Evolutionary conservation across 2,888 invertebrate genomes (phyloP).

Genomic region (Bombyx huttoni): DNA sequence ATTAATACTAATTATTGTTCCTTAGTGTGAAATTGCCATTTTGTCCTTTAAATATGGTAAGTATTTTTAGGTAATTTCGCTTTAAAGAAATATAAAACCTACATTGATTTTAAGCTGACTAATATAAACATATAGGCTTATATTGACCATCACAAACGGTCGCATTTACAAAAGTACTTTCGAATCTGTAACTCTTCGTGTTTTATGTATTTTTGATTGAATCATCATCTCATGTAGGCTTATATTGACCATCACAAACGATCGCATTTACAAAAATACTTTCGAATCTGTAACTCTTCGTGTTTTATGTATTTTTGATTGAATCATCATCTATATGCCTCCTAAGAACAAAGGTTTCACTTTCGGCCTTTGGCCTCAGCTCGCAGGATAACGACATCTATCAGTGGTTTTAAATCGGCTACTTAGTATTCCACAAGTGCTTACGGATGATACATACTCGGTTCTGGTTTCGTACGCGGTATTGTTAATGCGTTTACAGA

Average conservation of each 20-base stretch:
- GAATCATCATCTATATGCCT: conserved; percentile 1
- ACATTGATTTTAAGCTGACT: too few species aligned
- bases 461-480: conserved; percentile 4
- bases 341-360: conserved; percentile 27
- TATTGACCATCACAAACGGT: too few species aligned
- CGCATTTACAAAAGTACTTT: too few species aligned
- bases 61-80: too few species aligned
- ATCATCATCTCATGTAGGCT: background rate
- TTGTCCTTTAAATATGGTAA: too few species aligned
- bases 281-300: background rate
- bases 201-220: background rate
- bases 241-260: too few species aligned
- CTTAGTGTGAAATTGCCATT: too few species aligned
- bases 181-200: background rate
- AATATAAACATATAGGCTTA: too few species aligned
- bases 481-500: conserved; percentile 8
- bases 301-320: background rate
- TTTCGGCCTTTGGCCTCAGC: conserved; percentile 44
- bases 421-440: conserved; percentile 28
- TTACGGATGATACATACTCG: conserved; percentile 6
- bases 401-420: conserved; percentile 18
- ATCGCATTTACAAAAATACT: too few species aligned
- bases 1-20: too few species aligned
- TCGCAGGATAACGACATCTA: conserved; percentile 33
- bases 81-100: too few species aligned